A percentile compares a stretch with the other conserved stretches of the same genome.
Evolutionary conservation across 2,113 vertebrate genomes (phyloP).

Genomic region (Myodes glareolus): DNA sequence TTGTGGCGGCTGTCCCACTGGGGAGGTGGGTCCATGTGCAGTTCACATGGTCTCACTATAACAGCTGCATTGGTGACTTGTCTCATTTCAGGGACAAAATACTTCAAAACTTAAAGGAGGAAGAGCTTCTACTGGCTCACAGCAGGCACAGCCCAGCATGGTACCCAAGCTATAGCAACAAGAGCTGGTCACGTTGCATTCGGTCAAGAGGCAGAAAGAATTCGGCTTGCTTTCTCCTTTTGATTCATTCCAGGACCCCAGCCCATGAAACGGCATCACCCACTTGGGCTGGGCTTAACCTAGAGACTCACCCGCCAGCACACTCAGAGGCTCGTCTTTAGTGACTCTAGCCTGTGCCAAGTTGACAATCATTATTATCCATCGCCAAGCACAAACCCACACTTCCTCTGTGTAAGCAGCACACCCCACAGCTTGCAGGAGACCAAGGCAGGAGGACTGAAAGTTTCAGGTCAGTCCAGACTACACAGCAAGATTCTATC

Average conservation of each 20-base stretch:
- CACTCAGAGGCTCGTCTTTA: not conserved
- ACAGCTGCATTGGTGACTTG: not conserved
- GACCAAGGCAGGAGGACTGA: no score
- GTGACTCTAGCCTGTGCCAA: not conserved
- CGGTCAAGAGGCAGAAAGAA: not conserved
- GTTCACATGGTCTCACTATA: not conserved
- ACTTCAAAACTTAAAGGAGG: not conserved
- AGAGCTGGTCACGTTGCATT: not conserved
- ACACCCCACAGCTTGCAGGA: not conserved
- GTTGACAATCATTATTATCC: not conserved
- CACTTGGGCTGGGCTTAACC: not conserved
- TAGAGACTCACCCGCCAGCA: not conserved
- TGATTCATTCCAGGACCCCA: no score
- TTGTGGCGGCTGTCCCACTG: not conserved
- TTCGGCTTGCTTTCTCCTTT: not conserved
- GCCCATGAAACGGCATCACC: not conserved
- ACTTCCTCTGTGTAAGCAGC: not conserved
- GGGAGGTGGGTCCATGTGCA: not conserved
- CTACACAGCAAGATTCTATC: no score
- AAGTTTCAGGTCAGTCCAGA: no score
- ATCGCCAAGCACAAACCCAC: no score
- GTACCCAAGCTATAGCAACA: no score
- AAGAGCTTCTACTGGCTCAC: not conserved
- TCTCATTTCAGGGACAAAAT: not conserved
- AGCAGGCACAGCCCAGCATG: not conserved